These are phyloP conservation scores for Stenichneumon culpator DNA, from an alignment of 2,888 invertebrate genomes.

Conservation along the genomic window DNA sequence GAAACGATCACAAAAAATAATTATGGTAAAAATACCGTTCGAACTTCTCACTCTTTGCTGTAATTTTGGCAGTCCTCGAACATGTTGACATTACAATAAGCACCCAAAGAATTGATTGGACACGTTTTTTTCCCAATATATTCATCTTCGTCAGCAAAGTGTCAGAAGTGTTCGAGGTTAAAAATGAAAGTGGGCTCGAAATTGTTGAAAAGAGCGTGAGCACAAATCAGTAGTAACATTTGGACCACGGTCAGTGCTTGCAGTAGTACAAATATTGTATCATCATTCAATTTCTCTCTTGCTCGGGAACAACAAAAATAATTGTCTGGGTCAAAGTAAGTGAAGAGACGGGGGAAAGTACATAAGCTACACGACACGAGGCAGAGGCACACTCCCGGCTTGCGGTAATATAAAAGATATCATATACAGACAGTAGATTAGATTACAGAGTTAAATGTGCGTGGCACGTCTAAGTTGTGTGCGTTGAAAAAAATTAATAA, in stretches of 20 bases:
- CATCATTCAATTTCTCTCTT: slow-evolving; percentile 51
- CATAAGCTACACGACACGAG: slow-evolving; percentile 60
- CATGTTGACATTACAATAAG: background rate
- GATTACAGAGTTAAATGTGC: background rate
- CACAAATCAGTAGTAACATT: background rate
- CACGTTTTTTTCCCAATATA: background rate
- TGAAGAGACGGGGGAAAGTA: slow-evolving; percentile 1
- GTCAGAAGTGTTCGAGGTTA: background rate
- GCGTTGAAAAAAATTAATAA: background rate
- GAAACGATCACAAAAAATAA: slow-evolving; percentile 12
- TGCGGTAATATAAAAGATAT: slow-evolving; percentile 17
- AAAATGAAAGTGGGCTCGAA: background rate
- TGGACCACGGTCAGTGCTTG: slow-evolving; percentile 5
- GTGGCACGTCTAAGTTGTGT: slow-evolving; percentile 45
- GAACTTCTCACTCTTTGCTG: background rate
- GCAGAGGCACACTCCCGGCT: slow-evolving; percentile 50
- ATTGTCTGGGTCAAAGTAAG: slow-evolving; percentile 26
- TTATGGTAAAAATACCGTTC: background rate
- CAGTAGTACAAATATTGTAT: slow-evolving; percentile 3
- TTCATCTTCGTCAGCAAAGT: background rate
- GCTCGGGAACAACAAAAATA: slow-evolving; percentile 40
- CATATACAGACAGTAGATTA: slow-evolving; percentile 1
- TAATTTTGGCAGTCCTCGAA: background rate
- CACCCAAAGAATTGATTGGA: too few relatives aligned
- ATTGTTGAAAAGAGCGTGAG: background rate